phyloP scores from a whole-genome alignment of 2,113 vertebrate genomes.

The Pterocles gutturalis region DNA sequence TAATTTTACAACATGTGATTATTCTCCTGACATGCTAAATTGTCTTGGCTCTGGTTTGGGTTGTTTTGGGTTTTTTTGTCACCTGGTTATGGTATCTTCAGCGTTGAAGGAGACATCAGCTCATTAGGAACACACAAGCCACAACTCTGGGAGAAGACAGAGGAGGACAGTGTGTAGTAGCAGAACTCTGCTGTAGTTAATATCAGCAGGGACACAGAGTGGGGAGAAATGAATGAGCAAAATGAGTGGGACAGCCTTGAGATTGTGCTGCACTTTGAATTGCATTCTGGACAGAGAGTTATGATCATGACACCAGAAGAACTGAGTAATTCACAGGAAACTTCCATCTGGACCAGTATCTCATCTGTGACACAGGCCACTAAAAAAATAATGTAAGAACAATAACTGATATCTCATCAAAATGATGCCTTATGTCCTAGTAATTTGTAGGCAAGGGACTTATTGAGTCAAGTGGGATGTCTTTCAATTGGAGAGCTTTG shows the following conservation, averaged over 20 bases:
- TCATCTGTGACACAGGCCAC: not conserved
- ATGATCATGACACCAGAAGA: not conserved
- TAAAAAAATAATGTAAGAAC: not conserved
- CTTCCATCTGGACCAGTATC: not conserved
- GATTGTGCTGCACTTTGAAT: not conserved
- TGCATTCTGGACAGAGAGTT: not conserved
- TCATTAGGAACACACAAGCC: fast-evolving
- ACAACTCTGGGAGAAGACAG: not conserved
- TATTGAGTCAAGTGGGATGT: fast-evolving
- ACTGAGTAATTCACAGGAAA: not conserved
- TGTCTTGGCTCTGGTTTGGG: too few relatives aligned
- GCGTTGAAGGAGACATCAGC: not conserved
- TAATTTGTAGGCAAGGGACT: not conserved
- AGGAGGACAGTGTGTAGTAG: not conserved
- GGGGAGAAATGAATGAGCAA: not conserved
- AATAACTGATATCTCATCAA: not conserved
- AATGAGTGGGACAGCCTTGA: not conserved
- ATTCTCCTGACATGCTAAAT: too few relatives aligned
- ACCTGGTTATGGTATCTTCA: not conserved
- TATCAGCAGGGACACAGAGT: not conserved
- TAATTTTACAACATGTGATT: too few relatives aligned
- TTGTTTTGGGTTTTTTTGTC: not conserved
- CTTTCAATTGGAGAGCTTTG: not conserved
- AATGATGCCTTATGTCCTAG: not conserved
- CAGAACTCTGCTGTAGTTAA: not conserved